phyloP scores from a whole-genome alignment of 2,888 invertebrate species.

The Temnothorax rugatulus region DNA sequence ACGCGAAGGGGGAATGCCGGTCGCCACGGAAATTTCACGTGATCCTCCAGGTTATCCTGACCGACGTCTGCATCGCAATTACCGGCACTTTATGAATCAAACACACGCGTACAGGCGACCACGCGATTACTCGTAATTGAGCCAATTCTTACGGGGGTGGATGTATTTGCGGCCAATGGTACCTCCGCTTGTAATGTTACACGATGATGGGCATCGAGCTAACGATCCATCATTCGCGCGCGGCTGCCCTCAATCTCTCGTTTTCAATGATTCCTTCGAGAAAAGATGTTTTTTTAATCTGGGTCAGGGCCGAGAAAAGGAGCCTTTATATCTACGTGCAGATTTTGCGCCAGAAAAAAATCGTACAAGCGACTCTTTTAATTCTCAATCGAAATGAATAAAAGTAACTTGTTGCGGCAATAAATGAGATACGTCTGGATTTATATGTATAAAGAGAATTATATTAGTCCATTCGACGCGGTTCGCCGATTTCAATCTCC shows the following conservation, averaged over 20 bases:
- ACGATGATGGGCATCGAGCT: constrained; percentile 55
- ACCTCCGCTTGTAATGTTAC: constrained; percentile 61
- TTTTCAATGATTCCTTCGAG: constrained; percentile 44
- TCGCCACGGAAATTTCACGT: constrained; percentile 80
- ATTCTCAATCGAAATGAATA: neutral
- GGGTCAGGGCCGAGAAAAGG: constrained; percentile 6
- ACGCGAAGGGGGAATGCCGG: constrained; percentile 52
- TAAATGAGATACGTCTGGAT: neutral
- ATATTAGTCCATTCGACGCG: neutral
- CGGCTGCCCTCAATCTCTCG: constrained; percentile 33
- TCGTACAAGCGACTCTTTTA: neutral
- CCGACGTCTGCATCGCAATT: constrained; percentile 81
- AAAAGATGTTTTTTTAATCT: constrained; percentile 4
- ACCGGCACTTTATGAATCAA: constrained; percentile 83
- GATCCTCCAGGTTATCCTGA: constrained; percentile 81
- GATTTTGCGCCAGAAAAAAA: neutral
- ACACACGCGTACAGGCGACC: constrained; percentile 73
- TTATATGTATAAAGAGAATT: neutral
- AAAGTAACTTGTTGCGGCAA: neutral
- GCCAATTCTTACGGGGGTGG: constrained; percentile 83
- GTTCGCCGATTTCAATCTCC: neutral
- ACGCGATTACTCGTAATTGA: constrained; percentile 83
- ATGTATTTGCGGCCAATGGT: constrained; percentile 75
- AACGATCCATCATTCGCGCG: constrained; percentile 49
- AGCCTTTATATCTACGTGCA: no score